Evolutionary conservation across 2,888 invertebrate genomes (phyloP), one percentile per base, ranked within the genome.

Genomic region (Lithophane socia): DNA sequence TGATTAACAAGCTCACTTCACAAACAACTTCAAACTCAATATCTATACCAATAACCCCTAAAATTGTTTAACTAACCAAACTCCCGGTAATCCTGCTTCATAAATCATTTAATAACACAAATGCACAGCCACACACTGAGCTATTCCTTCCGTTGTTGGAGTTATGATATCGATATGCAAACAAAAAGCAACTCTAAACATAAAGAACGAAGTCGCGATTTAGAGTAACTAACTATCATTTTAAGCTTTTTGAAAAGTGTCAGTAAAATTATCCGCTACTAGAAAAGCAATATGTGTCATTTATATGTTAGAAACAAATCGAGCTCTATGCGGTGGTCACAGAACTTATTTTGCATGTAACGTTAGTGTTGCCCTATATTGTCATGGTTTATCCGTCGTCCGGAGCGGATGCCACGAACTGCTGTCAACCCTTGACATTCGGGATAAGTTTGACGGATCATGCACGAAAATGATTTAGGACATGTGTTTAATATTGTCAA

Each of bases 31-130:
- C 90, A 86, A 78, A 93, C 94, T 91, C 89, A 93, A 92, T 81
- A 74, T 70, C 86, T 69, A 88, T 86, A 85, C 77, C n/a, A 83
- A 90, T 92, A 94, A 91, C 91, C 90, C 87, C 89, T 91, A 94
- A 92, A 93, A 91, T 94, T 88, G 90, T 90, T 88, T 87, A 86
- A 87, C 92, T 88, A 86, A 83, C 84, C 86, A 84, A 89, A 83
- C 87, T 91, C 90, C 87, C 90, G 77, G 94, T 95, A 95, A 96
- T 96, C 95, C 96, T 94, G 93, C 92, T 93, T 94, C 95, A 96
- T 96, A 96, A 96, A 96, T 96, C 96, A 96, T 96, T 96, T 96
- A 96, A 96, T 96, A 96, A 96, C 96, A 95, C 95, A 95, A 96
- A 96, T 94, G 95, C 94, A 94, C 93, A 95, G 95, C 95, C 96